A percentile compares a stretch with the other conserved stretches of the same genome.
These are phyloP conservation scores for Acromyrmex echinatior DNA, from an alignment of 1,140 invertebrate species.

Conservation along the genomic window DNA sequence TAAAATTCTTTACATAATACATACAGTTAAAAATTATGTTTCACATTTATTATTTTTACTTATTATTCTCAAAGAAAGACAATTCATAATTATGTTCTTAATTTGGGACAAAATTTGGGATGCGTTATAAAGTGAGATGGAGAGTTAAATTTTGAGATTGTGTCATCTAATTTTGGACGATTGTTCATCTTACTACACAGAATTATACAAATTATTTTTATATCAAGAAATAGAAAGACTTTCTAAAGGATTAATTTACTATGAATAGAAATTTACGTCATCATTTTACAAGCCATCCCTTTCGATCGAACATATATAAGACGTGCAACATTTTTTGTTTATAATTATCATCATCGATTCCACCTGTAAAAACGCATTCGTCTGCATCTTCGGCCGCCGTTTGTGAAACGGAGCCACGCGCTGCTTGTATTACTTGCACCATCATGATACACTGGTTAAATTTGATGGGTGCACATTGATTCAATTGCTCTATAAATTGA, in stretches of 20 bases:
- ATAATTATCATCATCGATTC: slow-evolving; percentile 77
- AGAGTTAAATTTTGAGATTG: too few relatives aligned
- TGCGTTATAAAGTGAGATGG: too few relatives aligned
- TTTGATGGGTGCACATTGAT: slow-evolving; percentile 77
- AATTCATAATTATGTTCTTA: too few relatives aligned
- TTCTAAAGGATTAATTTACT: background rate
- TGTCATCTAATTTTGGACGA: too few relatives aligned
- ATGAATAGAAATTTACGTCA: background rate
- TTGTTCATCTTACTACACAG: too few relatives aligned
- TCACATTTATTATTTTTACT: too few relatives aligned
- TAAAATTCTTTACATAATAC: too few relatives aligned
- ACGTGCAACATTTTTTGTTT: slow-evolving; percentile 81
- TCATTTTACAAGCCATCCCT: slow-evolving; percentile 78
- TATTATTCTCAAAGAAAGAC: too few relatives aligned
- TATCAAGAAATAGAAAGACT: background rate
- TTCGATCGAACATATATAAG: slow-evolving; percentile 77
- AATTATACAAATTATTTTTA: background rate
- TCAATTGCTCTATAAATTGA: slow-evolving; percentile 79
- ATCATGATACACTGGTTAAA: slow-evolving; percentile 84
- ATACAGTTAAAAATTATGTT: too few relatives aligned
- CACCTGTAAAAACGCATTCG: slow-evolving; percentile 75
- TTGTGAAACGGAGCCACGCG: slow-evolving; percentile 75
- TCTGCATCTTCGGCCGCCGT: slow-evolving; percentile 71
- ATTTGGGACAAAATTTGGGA: too few relatives aligned
- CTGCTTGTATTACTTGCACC: slow-evolving; percentile 84